Base-by-base conservation (phyloP, 2,888 invertebrate species). In the Drosophila imparisetae region DNA sequence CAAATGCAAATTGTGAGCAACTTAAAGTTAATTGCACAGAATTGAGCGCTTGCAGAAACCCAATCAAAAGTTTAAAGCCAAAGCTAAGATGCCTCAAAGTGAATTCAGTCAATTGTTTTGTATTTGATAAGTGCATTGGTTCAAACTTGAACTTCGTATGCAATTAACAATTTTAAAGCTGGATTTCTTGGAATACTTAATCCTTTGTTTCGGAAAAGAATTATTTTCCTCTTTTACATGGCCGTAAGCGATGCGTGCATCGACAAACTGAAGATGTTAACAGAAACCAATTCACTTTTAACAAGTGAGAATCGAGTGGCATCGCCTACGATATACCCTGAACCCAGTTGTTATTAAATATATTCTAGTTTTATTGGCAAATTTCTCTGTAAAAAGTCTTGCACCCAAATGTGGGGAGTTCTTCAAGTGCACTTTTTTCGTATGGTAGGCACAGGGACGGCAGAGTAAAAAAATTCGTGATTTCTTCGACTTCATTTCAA, bases 61-160 rank as follows among this genome's bases (percentile, higher is more conserved):
- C 29, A 32, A 50, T 42, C 18, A 42, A 52, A 40, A 45, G 27
- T 45, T 58, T 5, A 52, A 64, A 29, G 27, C 29, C 24, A 24
- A 18, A 7, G 13, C 52, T 29, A 13, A 36, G 34, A 52, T 24
- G 30, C 52, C n/a, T 36, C 15, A 7, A 24, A 29, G 15, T 48
- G n/a, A 15, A 66, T 53, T 24, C 7, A 48, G 24, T 15, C 45
- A 8, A 30, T 36, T 29, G 4, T 24, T 24, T 42, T 29, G 32
- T 4, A 4, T 4, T 24, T 15, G n/a, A 24, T 15, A 49, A 32
- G n/a, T 30, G 48, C 24, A 48, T 24, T 32, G 21, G 11, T 5
- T 8, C 7, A 29, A 57, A 29, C 21, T 55, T 27, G 18, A 48
- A 10, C 36, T 32, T 21, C 1, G n/a, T 7, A 30, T 3, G 30